Base-by-base conservation (phyloP, 2,797 vertebrate species). In the Bovichtus diacanthus region DNA sequence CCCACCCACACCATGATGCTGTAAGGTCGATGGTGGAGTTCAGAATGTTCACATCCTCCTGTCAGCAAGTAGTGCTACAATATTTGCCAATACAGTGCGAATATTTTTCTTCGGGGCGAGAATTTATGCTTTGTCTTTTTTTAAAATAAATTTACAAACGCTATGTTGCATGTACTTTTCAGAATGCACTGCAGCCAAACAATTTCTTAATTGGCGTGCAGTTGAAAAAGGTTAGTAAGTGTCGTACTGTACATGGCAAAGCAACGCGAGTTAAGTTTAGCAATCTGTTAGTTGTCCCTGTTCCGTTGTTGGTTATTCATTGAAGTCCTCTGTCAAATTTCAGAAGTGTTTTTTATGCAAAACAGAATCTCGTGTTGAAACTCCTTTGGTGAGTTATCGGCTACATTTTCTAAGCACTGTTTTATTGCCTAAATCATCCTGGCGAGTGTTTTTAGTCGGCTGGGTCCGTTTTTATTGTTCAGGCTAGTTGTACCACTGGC, bases 61-160 rank as follows among this genome's bases (percentile, higher is more conserved):
- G 41, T 70, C 50, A 69, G 38, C 23, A 77, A 74, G 38, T 38
- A 59, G n/a, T 39, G 59, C 41, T 55, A 6, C 53, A 10, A 27
- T 12, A 49, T 61, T 60, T 62, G 25, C 36, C 46, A 49, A 16
- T 62, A 29, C 36, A 10, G 21, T 49, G 19, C 23, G 12, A 44
- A 65, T 46, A 29, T 39, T 81, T 31, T 46, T 61, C 13, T 50
- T 61, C 13, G 21, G 49, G 60, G 41, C 49, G 72, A 44, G 10
- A 58, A 10, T 23, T 23, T 34, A 18, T 61, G 21, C 19, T 53
- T 41, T 36, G 38, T 38, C 19, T 66, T 41, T 38, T 29, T 29
- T 50, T 23, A n/a, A n/a, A n/a, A 36, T 1, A 49, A 49, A 41
- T 41, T 9, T 47, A 27, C 19, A 25, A 36, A 23, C 50, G 13